Percentiles rank a stretch among this genome's conserved stretches.
These are phyloP conservation scores for Sandelia bainsii DNA, from an alignment of 2,797 vertebrate species.

Conservation along the genomic window DNA sequence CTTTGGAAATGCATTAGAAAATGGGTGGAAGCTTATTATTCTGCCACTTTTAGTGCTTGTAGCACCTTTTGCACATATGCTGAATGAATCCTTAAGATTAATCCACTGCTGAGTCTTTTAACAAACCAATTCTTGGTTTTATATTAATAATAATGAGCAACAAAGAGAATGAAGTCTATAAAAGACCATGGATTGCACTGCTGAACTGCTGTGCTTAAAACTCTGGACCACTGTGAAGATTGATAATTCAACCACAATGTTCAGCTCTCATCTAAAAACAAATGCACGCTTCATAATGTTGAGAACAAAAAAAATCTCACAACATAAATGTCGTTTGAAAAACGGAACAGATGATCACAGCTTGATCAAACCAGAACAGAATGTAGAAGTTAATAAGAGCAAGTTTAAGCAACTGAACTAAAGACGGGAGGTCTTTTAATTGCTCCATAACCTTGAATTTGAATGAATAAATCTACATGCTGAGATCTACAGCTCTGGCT, in stretches of 20 bases:
- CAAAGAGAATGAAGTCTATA: not conserved
- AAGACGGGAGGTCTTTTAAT: conserved; percentile 16
- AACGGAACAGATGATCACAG: conserved; percentile 10
- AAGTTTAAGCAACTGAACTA: conserved; percentile 23
- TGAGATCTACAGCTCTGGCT: not conserved
- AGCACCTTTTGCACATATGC: conserved; percentile 6
- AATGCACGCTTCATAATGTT: conserved; percentile 20
- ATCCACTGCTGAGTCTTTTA: conserved; percentile 14
- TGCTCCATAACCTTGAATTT: conserved; percentile 14
- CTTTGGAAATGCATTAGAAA: conserved; percentile 7
- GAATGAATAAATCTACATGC: not conserved
- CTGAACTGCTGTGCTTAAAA: conserved; percentile 32
- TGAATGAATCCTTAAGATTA: not conserved
- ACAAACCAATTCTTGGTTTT: conserved; percentile 19
- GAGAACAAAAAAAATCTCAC: conserved; percentile 12
- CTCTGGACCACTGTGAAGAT: conserved; percentile 15
- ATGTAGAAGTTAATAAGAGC: conserved; percentile 5
- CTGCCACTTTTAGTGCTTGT: not conserved
- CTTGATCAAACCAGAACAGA: conserved; percentile 24
- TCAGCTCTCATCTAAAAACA: conserved; percentile 54
- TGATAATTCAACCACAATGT: conserved; percentile 37
- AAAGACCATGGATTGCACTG: conserved; percentile 10
- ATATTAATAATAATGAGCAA: conserved; percentile 15
- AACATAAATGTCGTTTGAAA: conserved; percentile 20
- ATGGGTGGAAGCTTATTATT: conserved; percentile 15